A percentile compares a stretch with the other conserved stretches of the same genome.
These are phyloP conservation scores for Xenotilapia leptura DNA, from an alignment of 2,113 vertebrate species.

Conservation along the genomic window DNA sequence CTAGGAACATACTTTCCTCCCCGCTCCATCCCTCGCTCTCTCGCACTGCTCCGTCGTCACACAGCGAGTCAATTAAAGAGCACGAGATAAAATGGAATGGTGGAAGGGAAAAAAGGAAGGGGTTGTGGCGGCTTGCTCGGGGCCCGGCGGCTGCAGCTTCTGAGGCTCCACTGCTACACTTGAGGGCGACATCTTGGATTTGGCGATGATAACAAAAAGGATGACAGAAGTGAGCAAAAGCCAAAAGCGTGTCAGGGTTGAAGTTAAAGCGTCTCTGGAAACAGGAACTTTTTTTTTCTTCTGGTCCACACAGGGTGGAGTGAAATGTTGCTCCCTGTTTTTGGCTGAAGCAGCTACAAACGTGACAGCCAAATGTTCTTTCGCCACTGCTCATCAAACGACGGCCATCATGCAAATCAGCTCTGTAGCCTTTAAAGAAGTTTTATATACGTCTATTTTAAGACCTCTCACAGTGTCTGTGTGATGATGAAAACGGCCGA, in stretches of 20 bases:
- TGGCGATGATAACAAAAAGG: background rate
- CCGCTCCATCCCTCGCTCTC: background rate
- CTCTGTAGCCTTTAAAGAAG: background rate
- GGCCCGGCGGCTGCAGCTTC: constrained; percentile 2
- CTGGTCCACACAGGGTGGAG: background rate
- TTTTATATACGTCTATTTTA: background rate
- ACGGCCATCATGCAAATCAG: background rate
- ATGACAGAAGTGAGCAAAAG: background rate
- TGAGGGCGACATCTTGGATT: constrained; percentile 1
- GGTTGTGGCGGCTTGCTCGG: background rate
- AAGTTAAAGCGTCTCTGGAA: background rate
- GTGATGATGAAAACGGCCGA: background rate
- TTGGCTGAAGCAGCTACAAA: background rate
- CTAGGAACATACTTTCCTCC: constrained; percentile 43
- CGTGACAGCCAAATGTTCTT: background rate
- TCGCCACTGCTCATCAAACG: background rate
- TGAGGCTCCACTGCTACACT: background rate
- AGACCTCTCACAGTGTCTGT: too few relatives aligned
- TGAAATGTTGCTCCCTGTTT: background rate
- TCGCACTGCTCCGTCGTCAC: constrained; percentile 3
- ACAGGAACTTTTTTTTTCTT: background rate
- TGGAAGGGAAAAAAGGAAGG: background rate
- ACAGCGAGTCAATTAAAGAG: constrained; percentile 53
- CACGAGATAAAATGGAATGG: constrained; percentile 2
- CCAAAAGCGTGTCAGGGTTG: background rate